phyloP scores from a whole-genome alignment of 2,113 vertebrate genomes.

The Hippocampus mohnikei region DNA sequence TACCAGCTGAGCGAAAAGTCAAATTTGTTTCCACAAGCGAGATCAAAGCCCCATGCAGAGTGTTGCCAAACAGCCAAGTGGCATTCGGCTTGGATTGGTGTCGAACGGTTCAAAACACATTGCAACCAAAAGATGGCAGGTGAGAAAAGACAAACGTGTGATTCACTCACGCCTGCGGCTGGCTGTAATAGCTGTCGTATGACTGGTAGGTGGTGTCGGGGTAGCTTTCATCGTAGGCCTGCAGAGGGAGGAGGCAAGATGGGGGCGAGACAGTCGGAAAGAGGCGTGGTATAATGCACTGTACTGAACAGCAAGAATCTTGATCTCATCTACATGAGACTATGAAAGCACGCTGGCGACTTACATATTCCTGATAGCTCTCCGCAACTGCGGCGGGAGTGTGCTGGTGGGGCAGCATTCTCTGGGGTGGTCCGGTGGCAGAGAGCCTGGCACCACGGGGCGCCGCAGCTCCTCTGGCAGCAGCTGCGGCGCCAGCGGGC shows the following conservation, averaged over 20 bases:
- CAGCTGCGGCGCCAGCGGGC: constrained; percentile 77
- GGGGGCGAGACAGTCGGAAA: constrained; percentile 22
- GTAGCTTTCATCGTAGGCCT: constrained; percentile 93
- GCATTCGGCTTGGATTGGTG: constrained; percentile 19
- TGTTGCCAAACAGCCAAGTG: constrained; percentile 17
- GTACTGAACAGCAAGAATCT: constrained; percentile 27
- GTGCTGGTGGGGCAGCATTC: constrained; percentile 79
- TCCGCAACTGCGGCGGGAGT: constrained; percentile 72
- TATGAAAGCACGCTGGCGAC: constrained; percentile 34
- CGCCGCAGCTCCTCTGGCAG: constrained; percentile 76
- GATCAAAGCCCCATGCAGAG: constrained; percentile 50
- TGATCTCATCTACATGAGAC: neutral
- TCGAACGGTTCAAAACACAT: constrained; percentile 22
- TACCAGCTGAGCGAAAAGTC: constrained; percentile 28
- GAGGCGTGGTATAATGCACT: constrained; percentile 23
- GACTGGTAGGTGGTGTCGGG: constrained; percentile 89
- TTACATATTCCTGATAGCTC: constrained; percentile 89
- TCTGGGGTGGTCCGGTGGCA: constrained; percentile 77
- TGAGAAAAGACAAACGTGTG: constrained; percentile 35
- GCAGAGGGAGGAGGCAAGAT: constrained; percentile 33
- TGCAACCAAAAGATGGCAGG: constrained; percentile 33
- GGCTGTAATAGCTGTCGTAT: constrained; percentile 94
- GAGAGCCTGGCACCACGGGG: constrained; percentile 81
- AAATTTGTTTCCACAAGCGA: constrained; percentile 43
- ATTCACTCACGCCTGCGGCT: constrained; percentile 90